Base-by-base conservation (phyloP, 2,113 vertebrate species). In the Hirundichthys speculiger region DNA sequence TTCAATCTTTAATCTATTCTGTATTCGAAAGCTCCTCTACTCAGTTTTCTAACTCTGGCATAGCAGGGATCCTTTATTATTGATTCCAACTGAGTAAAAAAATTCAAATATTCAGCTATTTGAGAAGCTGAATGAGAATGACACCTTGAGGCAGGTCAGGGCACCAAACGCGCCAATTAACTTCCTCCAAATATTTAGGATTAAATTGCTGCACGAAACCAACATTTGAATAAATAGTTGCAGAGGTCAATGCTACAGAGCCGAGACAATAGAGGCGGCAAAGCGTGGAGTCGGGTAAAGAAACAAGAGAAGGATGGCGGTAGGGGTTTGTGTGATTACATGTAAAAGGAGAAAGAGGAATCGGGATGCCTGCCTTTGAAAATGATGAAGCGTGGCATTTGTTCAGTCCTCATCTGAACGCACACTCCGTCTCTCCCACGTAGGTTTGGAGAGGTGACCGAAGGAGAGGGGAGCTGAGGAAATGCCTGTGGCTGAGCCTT, bases 401-500 rank as follows among this genome's bases (percentile, higher is more conserved):
- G 58, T 53, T 58, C 57, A 22, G 54, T 27, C 61, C 49, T 65
- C 50, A 16, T 67, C 57, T 64, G 18, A 69, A 43, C 2, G 25
- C 50, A 52, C 30, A 0, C 46, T 6, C 57, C 55, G 64, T 59
- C 70, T 60, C 52, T 75, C 64, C 52, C 45, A 59, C 61, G 19
- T 25, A 14, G 69, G 30, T 62, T 25, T 38, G 64, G 69, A 56
- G 72, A 64, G 62, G 58, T 34, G 68, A 67, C 56, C 16, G 50
- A 16, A 15, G 56, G 55, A 51, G 27, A 49, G 62, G 61, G 64
- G 73, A 42, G 25, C 66, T 27, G 50, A 78, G 83, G 83, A 82
- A 86, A 79, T 86, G 76, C 86, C 80, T 88, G 80, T 75, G 80
- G 80, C 60, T 2, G 13, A 53, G 66, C 59, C 57, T 64, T 71